Base-by-base conservation (phyloP, 2,113 vertebrate genomes). In the Poeciliopsis occidentalis region DNA sequence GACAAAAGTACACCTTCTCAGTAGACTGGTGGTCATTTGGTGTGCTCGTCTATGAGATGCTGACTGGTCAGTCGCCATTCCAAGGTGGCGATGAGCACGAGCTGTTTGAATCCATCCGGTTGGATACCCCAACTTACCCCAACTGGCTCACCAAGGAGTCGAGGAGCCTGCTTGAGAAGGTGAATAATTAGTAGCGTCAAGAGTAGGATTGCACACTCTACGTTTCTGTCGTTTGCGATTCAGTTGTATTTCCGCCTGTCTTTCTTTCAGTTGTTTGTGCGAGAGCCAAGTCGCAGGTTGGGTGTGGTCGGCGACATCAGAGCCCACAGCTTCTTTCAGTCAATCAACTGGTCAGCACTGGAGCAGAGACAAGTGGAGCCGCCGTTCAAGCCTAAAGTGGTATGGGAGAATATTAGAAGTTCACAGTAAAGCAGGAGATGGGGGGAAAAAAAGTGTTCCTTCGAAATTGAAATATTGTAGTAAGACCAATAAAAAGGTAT, bases 1-100 rank as follows among this genome's bases (percentile, higher is more conserved):
- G 98, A 22, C 91, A 96, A 74, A 94, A 96, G 84, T 99, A 99
- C 91, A 95, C 96, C 0, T 99, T 98, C 94, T 99, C 98, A 0
- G 98, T 99, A 83, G 98, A 99, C 94, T 99, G 98, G 98, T 99
- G 98, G 98, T 99, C 98, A 0, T 99, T 99, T 3, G 98, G 97
- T 22, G 98, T 99, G 71, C 94, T 99, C 39, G 95, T 99, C 1
- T 99, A 97, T 0, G 98, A 99, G 91, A 99, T 99, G 98, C 95
- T 99, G 60, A 98, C 99, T 69, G 98, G 98, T 26, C 98, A 99
- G 81, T 99, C 98, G 3, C 98, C 98, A 0, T 99, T 98, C 94
- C 98, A 99, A 0, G 98, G 98, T 0, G 97, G 98, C 0, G 96
- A 97, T 62, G 98, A 99, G 71, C 98, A 99, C 5, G 97, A 99